phyloP scores from a whole-genome alignment of 2,113 vertebrate species.

The Hystrix cristata region DNA sequence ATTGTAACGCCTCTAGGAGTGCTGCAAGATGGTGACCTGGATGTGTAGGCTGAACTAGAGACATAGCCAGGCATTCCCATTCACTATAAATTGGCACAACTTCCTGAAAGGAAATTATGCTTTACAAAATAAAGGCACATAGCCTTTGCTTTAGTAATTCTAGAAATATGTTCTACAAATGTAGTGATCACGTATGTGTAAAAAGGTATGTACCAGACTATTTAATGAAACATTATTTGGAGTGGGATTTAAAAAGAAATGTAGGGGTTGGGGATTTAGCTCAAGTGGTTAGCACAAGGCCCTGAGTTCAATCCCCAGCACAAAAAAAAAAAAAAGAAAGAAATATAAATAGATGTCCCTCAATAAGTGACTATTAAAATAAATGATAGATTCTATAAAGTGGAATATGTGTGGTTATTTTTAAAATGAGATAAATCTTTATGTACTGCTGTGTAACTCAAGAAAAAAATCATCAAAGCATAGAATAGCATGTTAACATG shows the following conservation, averaged over 20 bases:
- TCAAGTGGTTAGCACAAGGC: no score
- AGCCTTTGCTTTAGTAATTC: neutral
- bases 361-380: neutral
- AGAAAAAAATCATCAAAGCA: neutral
- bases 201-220: neutral
- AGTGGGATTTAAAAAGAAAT: neutral
- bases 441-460: neutral
- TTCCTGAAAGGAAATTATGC: slow-evolving; percentile 23
- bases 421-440: neutral
- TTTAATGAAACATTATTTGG: neutral
- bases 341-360: neutral
- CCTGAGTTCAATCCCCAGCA: no score
- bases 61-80: neutral
- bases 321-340: no score
- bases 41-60: neutral
- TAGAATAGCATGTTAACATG: neutral
- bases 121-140: neutral
- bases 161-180: slow-evolving; percentile 2
- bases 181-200: neutral
- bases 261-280: no score
- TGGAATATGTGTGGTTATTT: neutral
- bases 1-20: neutral
- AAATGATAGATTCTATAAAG: neutral
- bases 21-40: neutral
- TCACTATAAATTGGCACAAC: neutral